Conservation (phyloP, 2,113 vertebrate species). For the Oncorhynchus tshawytscha region DNA sequence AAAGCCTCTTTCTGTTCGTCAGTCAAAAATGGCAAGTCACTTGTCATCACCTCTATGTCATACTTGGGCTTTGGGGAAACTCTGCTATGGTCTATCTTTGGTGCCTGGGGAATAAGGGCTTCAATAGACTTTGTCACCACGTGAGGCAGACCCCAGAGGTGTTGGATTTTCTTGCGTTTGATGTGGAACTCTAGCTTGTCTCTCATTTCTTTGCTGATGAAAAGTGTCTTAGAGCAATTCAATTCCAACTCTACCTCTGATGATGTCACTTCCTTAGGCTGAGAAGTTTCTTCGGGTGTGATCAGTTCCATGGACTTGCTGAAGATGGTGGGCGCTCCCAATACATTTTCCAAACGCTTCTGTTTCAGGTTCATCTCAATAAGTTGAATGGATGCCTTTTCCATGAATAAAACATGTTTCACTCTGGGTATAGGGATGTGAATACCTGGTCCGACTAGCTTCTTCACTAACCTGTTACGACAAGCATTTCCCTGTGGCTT, state of each 20-base stretch:
- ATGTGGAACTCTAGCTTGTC: constrained; percentile 29
- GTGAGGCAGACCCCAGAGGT: constrained; percentile 5
- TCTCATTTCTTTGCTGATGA: no score
- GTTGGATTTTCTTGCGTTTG: constrained; percentile 20
- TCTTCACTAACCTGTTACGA: background rate
- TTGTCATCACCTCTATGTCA: no score
- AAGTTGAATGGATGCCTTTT: background rate
- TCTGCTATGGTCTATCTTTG: background rate
- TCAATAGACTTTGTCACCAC: constrained; percentile 1
- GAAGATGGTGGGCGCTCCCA: background rate
- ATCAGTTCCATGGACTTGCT: background rate
- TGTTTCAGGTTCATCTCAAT: constrained; percentile 21
- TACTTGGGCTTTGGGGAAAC: background rate
- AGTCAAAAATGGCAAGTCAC: no score
- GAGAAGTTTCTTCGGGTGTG: background rate
- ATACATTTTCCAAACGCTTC: constrained; percentile 8
- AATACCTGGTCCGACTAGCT: background rate
- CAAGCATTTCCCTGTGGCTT: background rate
- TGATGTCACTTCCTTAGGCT: background rate
- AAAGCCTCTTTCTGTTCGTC: no score
- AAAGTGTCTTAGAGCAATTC: no score
- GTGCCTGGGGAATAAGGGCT: background rate
- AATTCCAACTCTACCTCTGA: background rate
- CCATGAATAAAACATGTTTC: background rate
- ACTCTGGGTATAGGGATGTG: background rate